Evolutionary conservation across 2,888 invertebrate genomes (phyloP), one percentile per base, ranked within the genome.

Genomic region (Steinernema hermaphroditum): DNA sequence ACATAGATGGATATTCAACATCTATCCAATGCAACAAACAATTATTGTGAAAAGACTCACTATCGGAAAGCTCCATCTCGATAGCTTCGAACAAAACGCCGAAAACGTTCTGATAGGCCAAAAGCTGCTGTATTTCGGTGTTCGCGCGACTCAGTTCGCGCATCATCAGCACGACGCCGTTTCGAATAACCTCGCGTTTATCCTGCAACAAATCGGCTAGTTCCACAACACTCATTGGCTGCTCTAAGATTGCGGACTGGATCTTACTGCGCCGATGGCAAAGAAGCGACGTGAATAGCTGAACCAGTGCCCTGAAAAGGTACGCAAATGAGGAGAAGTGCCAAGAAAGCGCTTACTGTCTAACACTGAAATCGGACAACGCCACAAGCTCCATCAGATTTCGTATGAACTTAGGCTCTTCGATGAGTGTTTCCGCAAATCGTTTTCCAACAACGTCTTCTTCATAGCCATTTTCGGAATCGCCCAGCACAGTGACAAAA

Each of bases 41-140:
- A n/a, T n/a, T n/a, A n/a, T n/a, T n/a, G n/a, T n/a, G n/a, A n/a
- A n/a, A n/a, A n/a, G n/a, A 96, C 87, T 96, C 94, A 0, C 93
- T 92, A 82, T 91, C 92, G 8, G 81, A 46, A 2, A 95, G 95
- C 88, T 97, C 97, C 74, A 93, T 92, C 1, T 90, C 90, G 14
- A 99, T 92, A 9, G 98, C 94, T 87, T 94, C 94, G 82, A 97
- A 92, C 34, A 99, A 89, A 79, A 93, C 91, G 88, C 97, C 96
- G 87, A 98, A 99, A 0, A 96, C 96, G 88, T 96, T 97, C 88
- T 99, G 97, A 88, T 97, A 99, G 0, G 97, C 98, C 0, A 99
- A 95, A 83, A 99, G 96, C 96, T 93, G 92, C 1, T 90, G 90
- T 6, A 99, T 92, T 22, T 95, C 96, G 0, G 95, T 93, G 89